Evolutionary conservation across 2,888 invertebrate species (phyloP).

Genomic region (Rhopalosiphum nymphaeae): DNA sequence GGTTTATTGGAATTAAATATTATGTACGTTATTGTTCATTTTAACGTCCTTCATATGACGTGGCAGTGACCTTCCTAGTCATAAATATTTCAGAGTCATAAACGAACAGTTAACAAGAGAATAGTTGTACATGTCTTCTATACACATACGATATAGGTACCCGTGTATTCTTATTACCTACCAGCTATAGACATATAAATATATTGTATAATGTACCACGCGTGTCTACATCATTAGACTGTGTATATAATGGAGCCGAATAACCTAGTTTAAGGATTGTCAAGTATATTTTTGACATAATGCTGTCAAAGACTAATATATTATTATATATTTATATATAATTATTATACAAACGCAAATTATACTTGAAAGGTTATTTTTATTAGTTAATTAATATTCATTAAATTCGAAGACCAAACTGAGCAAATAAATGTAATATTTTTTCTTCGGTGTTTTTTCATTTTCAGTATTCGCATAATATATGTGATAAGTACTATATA

Average conservation of each 20-base stretch:
- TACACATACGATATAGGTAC: neutral
- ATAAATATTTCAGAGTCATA: slow-evolving; percentile 44
- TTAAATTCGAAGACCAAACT: neutral
- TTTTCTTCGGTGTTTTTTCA: neutral
- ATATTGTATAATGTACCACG: neutral
- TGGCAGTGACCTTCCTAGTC: slow-evolving; percentile 49
- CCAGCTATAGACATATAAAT: neutral
- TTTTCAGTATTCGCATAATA: neutral
- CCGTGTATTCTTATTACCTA: neutral
- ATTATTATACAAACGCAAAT: neutral
- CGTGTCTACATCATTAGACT: neutral
- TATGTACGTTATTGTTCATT: slow-evolving; percentile 1
- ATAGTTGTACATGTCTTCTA: neutral
- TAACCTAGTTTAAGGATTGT: slow-evolving; percentile 32
- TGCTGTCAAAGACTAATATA: neutral
- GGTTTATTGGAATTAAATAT: slow-evolving; percentile 23
- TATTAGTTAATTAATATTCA: neutral
- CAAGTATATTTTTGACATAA: neutral
- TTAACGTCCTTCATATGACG: slow-evolving; percentile 31
- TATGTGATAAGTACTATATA: neutral
- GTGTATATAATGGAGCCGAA: neutral
- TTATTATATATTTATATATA: neutral
- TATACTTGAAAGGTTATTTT: neutral
- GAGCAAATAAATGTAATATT: neutral
- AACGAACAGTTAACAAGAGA: slow-evolving; percentile 42